phyloP scores from a whole-genome alignment of 2,888 invertebrate genomes.

The Opisthograptis luteolata region DNA sequence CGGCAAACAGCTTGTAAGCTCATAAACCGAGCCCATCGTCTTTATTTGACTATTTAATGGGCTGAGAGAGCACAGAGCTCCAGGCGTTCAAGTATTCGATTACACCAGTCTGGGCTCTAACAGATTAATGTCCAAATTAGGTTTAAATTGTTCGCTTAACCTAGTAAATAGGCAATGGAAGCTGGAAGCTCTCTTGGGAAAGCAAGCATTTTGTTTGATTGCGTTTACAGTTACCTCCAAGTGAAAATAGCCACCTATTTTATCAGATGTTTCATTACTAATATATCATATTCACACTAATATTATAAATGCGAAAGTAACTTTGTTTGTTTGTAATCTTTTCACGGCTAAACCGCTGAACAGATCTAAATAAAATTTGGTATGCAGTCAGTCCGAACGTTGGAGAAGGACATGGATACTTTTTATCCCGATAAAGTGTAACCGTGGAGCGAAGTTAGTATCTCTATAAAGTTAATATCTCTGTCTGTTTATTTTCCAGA shows the following conservation, averaged over 20 bases:
- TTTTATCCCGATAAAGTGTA: too few relatives aligned
- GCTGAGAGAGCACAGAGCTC: neutral
- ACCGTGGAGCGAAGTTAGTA: too few relatives aligned
- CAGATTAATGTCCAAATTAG: constrained; percentile 30
- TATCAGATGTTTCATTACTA: constrained; percentile 5
- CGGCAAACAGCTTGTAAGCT: neutral
- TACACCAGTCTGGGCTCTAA: constrained; percentile 23
- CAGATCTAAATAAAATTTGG: too few relatives aligned
- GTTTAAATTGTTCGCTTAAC: constrained; percentile 33
- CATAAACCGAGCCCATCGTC: constrained; percentile 3
- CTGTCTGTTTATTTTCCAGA: too few relatives aligned
- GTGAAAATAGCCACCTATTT: constrained; percentile 24
- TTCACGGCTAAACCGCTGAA: too few relatives aligned
- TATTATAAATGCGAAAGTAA: too few relatives aligned
- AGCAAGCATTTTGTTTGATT: constrained; percentile 22
- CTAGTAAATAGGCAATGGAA: constrained; percentile 23
- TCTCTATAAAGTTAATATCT: too few relatives aligned
- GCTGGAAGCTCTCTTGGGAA: constrained; percentile 25
- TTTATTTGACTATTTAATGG: constrained; percentile 8
- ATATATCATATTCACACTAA: too few relatives aligned
- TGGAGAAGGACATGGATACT: too few relatives aligned
- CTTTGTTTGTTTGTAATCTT: too few relatives aligned
- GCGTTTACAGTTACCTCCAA: constrained; percentile 30
- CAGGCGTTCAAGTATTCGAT: constrained; percentile 38
- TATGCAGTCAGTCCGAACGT: too few relatives aligned